Base-by-base conservation (phyloP, 2,888 invertebrate species). In the Apomyelois bistriatella region DNA sequence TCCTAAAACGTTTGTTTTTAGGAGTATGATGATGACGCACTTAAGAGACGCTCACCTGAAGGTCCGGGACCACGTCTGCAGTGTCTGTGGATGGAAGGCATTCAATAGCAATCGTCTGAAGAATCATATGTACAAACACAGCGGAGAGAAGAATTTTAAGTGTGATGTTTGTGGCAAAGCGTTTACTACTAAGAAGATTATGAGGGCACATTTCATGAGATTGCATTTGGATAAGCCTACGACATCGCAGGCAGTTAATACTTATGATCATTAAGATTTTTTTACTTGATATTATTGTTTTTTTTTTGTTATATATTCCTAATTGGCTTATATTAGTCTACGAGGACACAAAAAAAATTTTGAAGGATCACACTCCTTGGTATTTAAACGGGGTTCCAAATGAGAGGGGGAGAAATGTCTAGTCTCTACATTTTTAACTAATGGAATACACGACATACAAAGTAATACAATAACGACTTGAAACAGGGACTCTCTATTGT, bases 1-100 rank as follows among this genome's bases (percentile, higher is more conserved):
- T 38, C 83, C 86, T 0, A 88, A 86, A 55, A 86, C 85, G 0
- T 90, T 90, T 36, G 85, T 89, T 0, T 88, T 88, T 17, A 59
- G 88, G 0, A 85, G 84, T 38, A 86, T 86, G 84, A 89, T 90
- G 88, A 85, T 87, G 87, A 82, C 83, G 0, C 90, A 90, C 53
- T 49, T 88, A 1, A 58, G 87, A 0, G 86, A 86, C 32, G 75
- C 85, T 0, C 90, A 90, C 62, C 60, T 90, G 37, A 89, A 88
- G 58, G 84, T 85, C 0, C 65, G 86, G 8, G 84, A 88, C 37
- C 79, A 85, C 37, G 67, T 80, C 0, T 90, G 90, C 54, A 72
- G 82, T 0, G 77, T 89, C 0, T 90, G 90, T 17, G 89, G 88
- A 0, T 88, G 81, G 80, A 85, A 82, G 48, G 85, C 89, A 0